phyloP scores from a whole-genome alignment of 2,113 vertebrate species.

The Crotalus horridus region DNA sequence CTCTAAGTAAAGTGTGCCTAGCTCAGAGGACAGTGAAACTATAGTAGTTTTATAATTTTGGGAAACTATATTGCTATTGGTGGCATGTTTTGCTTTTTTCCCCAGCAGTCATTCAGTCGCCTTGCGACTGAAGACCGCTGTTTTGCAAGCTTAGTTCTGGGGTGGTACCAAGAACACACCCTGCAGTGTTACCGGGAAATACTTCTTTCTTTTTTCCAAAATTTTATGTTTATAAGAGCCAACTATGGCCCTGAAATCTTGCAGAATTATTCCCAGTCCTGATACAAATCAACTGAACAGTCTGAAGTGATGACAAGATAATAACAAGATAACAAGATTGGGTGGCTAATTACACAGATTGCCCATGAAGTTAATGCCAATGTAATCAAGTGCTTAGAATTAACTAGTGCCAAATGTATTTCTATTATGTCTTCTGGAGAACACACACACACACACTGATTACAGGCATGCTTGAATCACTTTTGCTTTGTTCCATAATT shows the following conservation, averaged over 20 bases:
- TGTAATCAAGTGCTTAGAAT: constrained; percentile 10
- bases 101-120: neutral
- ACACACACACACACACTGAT: neutral
- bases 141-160: neutral
- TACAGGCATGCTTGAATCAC: neutral
- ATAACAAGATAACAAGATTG: neutral
- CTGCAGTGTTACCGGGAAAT: neutral
- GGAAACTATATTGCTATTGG: neutral
- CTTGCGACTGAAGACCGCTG: neutral
- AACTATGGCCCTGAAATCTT: neutral
- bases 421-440: neutral
- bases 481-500: neutral
- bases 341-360: constrained; percentile 12
- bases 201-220: neutral
- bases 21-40: neutral
- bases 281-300: neutral
- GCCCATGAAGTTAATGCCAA: constrained; percentile 13
- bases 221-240: neutral
- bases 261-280: neutral
- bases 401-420: neutral
- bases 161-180: neutral
- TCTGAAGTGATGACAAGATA: neutral
- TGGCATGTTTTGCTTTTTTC: neutral
- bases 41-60: neutral
- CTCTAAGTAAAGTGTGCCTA: neutral